Evolutionary conservation across 1,140 invertebrate genomes (phyloP).

Genomic region (honey bee (Apis mellifera)): Amel_HAv3.1 CM009933.2:4614001-4614500

Average conservation of each 20-base stretch:
- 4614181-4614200: not conserved
- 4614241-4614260: too few species aligned
- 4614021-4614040: too few species aligned
- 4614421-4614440: too few species aligned
- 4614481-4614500: not conserved
- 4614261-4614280: not conserved
- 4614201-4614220: too few species aligned
- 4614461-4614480: not conserved
- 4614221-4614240: too few species aligned
- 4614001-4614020: too few species aligned
- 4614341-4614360: slow-evolving; percentile 25
- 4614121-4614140: too few species aligned
- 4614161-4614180: not conserved
- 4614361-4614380: slow-evolving; percentile 19
- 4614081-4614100: too few species aligned
- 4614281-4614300: not conserved
- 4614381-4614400: slow-evolving; percentile 29
- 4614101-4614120: too few species aligned
- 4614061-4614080: too few species aligned
- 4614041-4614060: too few species aligned
- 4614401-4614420: not conserved
- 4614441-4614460: not conserved
- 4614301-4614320: not conserved
- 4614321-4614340: slow-evolving; percentile 23
- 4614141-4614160: not conserved